Conservation (phyloP, 1,140 invertebrate genomes). For the Solenopsis invicta region DNA sequence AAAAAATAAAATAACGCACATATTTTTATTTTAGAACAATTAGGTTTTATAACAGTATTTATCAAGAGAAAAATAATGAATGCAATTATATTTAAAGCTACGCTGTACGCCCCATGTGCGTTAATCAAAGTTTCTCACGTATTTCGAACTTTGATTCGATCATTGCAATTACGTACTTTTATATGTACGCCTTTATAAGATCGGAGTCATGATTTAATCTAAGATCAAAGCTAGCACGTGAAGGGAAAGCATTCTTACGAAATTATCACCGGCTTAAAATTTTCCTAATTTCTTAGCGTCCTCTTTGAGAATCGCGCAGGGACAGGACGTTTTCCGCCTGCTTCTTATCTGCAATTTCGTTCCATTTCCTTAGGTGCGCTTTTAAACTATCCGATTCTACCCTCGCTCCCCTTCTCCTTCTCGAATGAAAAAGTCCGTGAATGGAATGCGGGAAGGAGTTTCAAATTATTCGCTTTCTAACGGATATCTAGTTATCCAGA, state of each 20-base stretch:
- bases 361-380: constrained; percentile 62
- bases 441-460: constrained; percentile 66
- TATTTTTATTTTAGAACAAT: constrained; percentile 9
- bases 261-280: constrained; percentile 66
- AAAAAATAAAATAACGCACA: background rate
- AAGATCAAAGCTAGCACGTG: constrained; percentile 17
- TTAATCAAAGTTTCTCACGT: constrained; percentile 21
- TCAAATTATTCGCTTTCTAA: constrained; percentile 73
- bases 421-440: constrained; percentile 70
- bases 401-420: background rate
- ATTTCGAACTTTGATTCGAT: background rate
- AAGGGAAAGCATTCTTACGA: constrained; percentile 48
- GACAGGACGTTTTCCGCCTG: constrained; percentile 66
- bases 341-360: constrained; percentile 73
- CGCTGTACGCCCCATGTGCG: too few relatives aligned
- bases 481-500: constrained; percentile 71
- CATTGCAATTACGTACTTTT: constrained; percentile 9
- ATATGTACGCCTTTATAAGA: constrained; percentile 21
- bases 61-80: background rate
- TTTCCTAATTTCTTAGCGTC: constrained; percentile 25
- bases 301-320: constrained; percentile 34
- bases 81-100: constrained; percentile 15
- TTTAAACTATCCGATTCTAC: constrained; percentile 75
- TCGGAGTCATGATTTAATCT: constrained; percentile 46
- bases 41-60: background rate